Evolutionary conservation across 2,113 vertebrate genomes (phyloP), one percentile per base, ranked within the genome.

Genomic region (Penelope pileata): DNA sequence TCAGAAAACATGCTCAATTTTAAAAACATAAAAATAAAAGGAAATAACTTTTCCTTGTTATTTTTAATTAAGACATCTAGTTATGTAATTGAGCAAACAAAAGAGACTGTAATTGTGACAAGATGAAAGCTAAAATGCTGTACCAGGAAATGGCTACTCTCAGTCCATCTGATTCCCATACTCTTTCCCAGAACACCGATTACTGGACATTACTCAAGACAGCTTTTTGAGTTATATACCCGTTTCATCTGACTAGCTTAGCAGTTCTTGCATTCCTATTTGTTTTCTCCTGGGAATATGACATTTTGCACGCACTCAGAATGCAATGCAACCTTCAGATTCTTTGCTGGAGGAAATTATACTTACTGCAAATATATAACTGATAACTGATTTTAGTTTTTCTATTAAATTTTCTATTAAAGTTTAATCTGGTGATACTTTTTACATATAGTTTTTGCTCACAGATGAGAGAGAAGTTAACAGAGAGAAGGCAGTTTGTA

Each of bases 131-230:
- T 83, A 88, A 96, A 91, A 90, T 83, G 45, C 67, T 74, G 1
- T 86, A 91, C 81, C 88, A 95, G 93, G 95, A 96, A 96, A 93
- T 34, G 16, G 27, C 54, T 29, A 62, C 66, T 81, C 34, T 91
- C 50, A 38, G 27, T 30, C 24, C 83, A 14, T 27, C 29, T 76
- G 85, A 73, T 95, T 88, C 75, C 83, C 34, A 42, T 83, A 15
- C 48, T 74, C 36, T 66, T 93, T 96, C 90, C 93, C 85, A 93
- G 88, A 96, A 95, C 79, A 83, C 42, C 0, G 10, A 94, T 96
- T 94, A 95, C 30, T 66, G 69, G 66, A 70, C 81, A 47, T 91
- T 72, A 72, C 60, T 66, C 69, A 53, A 93, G 77, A 90, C 67
- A 83, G 75, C 36, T 90, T 91, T 95, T 66, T 94, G 70, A 91